Evolutionary conservation across 1,140 invertebrate species (phyloP).

Genomic region (Chironomus striatipennis): DNA sequence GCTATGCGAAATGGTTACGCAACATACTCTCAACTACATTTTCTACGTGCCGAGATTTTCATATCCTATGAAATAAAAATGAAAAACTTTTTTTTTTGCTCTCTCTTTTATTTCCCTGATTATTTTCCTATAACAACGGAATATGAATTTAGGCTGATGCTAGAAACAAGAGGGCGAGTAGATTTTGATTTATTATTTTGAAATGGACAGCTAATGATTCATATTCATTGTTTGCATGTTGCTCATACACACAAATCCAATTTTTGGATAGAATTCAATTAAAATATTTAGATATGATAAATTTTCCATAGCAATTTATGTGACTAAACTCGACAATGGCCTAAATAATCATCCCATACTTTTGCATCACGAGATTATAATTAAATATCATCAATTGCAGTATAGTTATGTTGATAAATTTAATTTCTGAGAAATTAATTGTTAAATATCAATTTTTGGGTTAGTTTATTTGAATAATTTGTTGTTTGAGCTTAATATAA

Average conservation of each 20-base stretch:
- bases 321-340: too few relatives aligned
- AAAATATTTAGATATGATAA: too few relatives aligned
- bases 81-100: neutral
- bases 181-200: neutral
- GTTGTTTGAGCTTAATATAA: too few relatives aligned
- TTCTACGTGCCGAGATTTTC: neutral
- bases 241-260: neutral
- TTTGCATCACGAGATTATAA: too few relatives aligned
- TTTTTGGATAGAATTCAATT: neutral
- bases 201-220: slow-evolving; percentile 12
- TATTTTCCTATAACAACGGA: neutral
- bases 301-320: too few relatives aligned
- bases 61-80: too few relatives aligned
- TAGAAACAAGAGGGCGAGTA: neutral
- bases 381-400: too few relatives aligned
- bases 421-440: too few relatives aligned
- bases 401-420: too few relatives aligned
- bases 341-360: too few relatives aligned
- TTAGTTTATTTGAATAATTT: too few relatives aligned
- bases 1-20: neutral
- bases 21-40: slow-evolving; percentile 14
- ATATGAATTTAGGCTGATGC: neutral
- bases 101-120: neutral
- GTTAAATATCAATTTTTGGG: too few relatives aligned
- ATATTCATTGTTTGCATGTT: slow-evolving; percentile 1